These are phyloP conservation scores for Bovichtus diacanthus DNA, from an alignment of 2,797 vertebrate genomes.

Conservation along the genomic window DNA sequence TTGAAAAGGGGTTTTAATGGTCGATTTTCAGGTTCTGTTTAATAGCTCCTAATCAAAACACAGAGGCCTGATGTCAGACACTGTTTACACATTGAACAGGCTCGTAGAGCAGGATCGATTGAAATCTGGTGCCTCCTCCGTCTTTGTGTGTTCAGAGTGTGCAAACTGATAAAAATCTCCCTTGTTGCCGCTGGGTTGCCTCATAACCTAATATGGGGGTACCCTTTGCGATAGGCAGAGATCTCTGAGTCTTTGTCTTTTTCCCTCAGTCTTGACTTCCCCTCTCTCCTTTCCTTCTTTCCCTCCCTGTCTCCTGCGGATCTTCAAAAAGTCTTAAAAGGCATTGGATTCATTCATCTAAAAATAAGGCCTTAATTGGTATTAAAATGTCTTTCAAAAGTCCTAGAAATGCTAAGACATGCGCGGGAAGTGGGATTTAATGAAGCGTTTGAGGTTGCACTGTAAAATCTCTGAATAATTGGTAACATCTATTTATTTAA, in stretches of 20 bases:
- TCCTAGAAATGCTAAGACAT: no score
- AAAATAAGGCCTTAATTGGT: no score
- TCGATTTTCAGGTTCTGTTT: constrained; percentile 11
- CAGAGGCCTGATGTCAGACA: constrained; percentile 37
- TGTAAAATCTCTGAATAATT: no score
- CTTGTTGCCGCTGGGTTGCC: constrained; percentile 54
- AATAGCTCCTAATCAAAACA: constrained; percentile 46
- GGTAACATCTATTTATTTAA: no score
- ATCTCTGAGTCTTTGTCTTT: constrained; percentile 26
- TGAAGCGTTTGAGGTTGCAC: no score
- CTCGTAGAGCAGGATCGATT: constrained; percentile 64
- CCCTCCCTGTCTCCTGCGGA: background rate
- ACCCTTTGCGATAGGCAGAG: constrained; percentile 53
- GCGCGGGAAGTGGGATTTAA: no score
- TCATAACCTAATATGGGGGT: constrained; percentile 87
- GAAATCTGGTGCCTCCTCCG: constrained; percentile 51
- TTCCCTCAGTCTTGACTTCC: background rate
- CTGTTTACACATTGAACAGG: constrained; percentile 47
- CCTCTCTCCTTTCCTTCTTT: constrained; percentile 34
- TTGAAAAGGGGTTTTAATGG: background rate
- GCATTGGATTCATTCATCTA: no score
- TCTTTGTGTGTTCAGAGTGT: constrained; percentile 63
- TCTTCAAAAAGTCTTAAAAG: no score
- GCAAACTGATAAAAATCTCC: constrained; percentile 77
- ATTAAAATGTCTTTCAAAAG: no score